Percentiles rank a stretch among this genome's conserved stretches.
Evolutionary conservation across 2,113 vertebrate species (phyloP).

Genomic region (Zapornia atra): DNA sequence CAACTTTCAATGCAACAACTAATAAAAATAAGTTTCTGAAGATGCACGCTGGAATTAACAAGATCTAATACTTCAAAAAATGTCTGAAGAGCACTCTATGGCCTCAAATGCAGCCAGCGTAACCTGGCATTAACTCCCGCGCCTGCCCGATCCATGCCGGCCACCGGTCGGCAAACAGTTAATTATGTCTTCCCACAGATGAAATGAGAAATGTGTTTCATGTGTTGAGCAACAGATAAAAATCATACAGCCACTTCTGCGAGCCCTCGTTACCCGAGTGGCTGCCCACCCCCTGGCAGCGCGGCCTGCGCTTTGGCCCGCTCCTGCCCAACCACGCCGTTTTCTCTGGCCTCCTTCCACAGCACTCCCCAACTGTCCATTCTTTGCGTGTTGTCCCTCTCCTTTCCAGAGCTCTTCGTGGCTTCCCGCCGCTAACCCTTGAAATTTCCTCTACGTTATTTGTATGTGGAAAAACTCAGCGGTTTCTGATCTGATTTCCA

Average conservation of each 20-base stretch:
- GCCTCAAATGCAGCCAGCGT: accelerated
- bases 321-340: not conserved
- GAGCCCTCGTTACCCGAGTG: not conserved
- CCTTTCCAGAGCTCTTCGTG: not conserved
- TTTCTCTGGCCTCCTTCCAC: not conserved
- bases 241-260: not conserved
- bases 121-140: not conserved
- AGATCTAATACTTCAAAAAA: not conserved
- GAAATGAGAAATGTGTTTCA: not conserved
- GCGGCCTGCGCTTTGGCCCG: not conserved
- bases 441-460: not conserved
- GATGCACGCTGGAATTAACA: not conserved
- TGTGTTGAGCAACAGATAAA: not conserved
- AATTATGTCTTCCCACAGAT: not conserved
- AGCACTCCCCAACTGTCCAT: not conserved
- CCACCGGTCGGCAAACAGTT: accelerated
- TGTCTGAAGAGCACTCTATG: accelerated
- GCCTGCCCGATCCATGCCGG: not conserved
- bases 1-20: not conserved
- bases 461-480: not conserved
- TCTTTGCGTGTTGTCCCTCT: not conserved
- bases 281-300: not conserved
- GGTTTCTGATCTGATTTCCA: not conserved
- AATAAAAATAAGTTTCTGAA: not conserved
- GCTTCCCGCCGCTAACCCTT: not conserved